Evolutionary conservation across 2,888 invertebrate species (phyloP).

Genomic region (Tinea trinotella): DNA sequence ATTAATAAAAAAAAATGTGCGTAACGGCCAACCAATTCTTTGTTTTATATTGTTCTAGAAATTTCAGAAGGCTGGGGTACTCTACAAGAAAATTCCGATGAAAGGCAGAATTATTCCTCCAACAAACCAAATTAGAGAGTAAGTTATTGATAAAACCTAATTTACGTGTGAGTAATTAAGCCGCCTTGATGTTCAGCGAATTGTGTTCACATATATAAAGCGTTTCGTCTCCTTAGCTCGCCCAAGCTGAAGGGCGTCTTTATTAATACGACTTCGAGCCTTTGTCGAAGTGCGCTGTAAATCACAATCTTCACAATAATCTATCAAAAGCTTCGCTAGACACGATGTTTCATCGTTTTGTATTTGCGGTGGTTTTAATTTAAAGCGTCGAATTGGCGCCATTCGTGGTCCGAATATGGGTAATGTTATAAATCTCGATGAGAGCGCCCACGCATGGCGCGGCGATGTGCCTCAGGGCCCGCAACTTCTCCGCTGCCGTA

Average conservation of each 20-base stretch:
- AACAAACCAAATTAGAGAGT: constrained; percentile 46
- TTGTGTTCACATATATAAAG: constrained; percentile 18
- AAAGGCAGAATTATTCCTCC: constrained; percentile 57
- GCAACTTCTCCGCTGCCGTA: constrained; percentile 23
- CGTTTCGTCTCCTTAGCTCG: constrained; percentile 24
- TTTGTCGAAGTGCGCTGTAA: constrained; percentile 36
- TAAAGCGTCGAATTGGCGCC: constrained; percentile 69
- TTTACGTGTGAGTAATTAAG: constrained; percentile 33
- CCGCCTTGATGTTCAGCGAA: constrained; percentile 27
- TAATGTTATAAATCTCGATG: constrained; percentile 66
- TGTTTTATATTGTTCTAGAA: constrained; percentile 46
- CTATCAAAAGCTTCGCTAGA: constrained; percentile 39
- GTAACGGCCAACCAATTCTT: no score
- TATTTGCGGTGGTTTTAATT: constrained; percentile 60
- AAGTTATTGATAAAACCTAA: constrained; percentile 32
- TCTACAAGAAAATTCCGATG: constrained; percentile 55
- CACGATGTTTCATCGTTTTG: constrained; percentile 45
- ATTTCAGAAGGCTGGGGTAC: constrained; percentile 42
- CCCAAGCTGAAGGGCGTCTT: constrained; percentile 31
- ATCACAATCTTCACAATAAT: constrained; percentile 53
- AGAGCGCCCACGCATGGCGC: constrained; percentile 35
- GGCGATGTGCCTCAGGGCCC: constrained; percentile 41
- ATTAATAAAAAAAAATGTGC: not conserved
- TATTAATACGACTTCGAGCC: constrained; percentile 13
- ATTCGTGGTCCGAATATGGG: constrained; percentile 65